A percentile compares a stretch with the other conserved stretches of the same genome.
phyloP scores from a whole-genome alignment of 2,797 vertebrate species.

The Myripristis jacobus region DNA sequence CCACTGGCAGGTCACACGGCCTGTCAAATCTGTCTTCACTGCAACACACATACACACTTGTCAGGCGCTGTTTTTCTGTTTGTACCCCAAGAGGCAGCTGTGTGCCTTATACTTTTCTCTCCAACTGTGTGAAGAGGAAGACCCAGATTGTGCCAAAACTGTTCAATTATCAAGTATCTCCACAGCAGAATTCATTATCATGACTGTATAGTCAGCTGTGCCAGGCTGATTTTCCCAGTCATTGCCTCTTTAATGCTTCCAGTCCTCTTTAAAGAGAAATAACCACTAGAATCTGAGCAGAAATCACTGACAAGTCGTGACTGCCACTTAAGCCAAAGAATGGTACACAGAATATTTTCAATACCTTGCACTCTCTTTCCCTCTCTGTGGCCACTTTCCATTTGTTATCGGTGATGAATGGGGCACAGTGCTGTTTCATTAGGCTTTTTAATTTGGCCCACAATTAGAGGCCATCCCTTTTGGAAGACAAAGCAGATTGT shows the following conservation, averaged over 20 bases:
- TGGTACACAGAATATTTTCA: slow-evolving; percentile 12
- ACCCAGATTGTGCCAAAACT: neutral
- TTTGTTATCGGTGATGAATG: slow-evolving; percentile 73
- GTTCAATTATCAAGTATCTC: no score
- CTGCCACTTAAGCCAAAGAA: neutral
- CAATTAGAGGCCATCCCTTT: slow-evolving; percentile 72
- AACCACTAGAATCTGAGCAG: neutral
- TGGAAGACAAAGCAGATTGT: slow-evolving; percentile 74
- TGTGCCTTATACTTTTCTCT: neutral
- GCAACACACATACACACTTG: slow-evolving; percentile 23
- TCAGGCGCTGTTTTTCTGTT: neutral
- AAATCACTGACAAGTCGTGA: neutral
- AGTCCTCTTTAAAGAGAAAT: slow-evolving; percentile 1
- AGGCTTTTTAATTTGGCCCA: slow-evolving; percentile 75
- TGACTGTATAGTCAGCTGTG: neutral
- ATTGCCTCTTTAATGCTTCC: neutral
- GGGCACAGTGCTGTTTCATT: slow-evolving; percentile 71
- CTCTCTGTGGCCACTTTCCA: slow-evolving; percentile 25
- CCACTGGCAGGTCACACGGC: slow-evolving; percentile 59
- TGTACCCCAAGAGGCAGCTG: slow-evolving; percentile 40
- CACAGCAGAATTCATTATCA: neutral
- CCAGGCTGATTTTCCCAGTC: neutral
- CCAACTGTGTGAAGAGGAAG: neutral
- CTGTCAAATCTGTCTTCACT: slow-evolving; percentile 69
- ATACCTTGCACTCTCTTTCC: neutral